Percentiles rank a stretch among this genome's conserved stretches.
Evolutionary conservation across 1,140 invertebrate species (phyloP).

Genomic region (Aphaenogaster floridana): DNA sequence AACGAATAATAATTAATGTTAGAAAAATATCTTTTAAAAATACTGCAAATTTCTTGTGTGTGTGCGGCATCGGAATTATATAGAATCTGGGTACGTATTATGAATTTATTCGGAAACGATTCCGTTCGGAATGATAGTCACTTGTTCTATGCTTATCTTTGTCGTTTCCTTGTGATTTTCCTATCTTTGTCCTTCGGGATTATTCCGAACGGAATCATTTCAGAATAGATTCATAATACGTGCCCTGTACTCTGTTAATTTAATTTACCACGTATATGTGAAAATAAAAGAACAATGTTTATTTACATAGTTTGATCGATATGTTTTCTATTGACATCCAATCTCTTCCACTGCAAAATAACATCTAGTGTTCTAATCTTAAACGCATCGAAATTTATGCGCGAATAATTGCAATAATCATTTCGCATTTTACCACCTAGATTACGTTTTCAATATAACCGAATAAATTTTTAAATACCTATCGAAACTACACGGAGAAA

Average conservation of each 20-base stretch:
- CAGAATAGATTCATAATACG: too few relatives aligned
- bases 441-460: neutral
- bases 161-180: too few relatives aligned
- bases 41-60: neutral
- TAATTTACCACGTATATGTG: neutral
- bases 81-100: neutral
- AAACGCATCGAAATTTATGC: neutral
- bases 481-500: too few relatives aligned
- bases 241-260: neutral
- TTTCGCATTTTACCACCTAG: too few relatives aligned
- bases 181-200: too few relatives aligned
- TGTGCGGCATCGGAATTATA: neutral
- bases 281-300: neutral
- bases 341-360: neutral
- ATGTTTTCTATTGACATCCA: neutral
- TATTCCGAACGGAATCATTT: too few relatives aligned
- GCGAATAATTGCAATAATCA: too few relatives aligned
- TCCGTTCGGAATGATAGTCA: too few relatives aligned
- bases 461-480: neutral
- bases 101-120: too few relatives aligned
- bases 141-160: too few relatives aligned
- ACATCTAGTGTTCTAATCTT: neutral
- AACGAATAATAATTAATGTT: neutral
- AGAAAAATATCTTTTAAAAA: neutral
- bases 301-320: neutral